Evolutionary conservation across 2,888 invertebrate genomes (phyloP), one percentile per base, ranked within the genome.

Genomic region (Drosophila suboccidentalis): DNA sequence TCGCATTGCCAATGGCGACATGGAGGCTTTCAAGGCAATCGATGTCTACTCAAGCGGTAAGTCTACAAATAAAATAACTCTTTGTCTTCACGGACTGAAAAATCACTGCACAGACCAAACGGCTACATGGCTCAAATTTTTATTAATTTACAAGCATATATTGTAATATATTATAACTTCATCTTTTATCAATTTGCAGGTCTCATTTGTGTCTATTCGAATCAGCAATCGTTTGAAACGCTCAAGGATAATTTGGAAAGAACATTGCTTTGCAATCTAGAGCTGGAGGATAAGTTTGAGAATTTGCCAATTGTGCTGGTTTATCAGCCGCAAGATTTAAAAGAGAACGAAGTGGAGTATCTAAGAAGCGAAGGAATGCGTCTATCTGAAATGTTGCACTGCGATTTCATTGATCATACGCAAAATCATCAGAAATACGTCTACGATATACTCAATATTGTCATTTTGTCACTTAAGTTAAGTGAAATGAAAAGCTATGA

Each of bases 251-350:
- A 97, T 92, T 94, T 99, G 77, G 97, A 98, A 92, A 97, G 98
- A 92, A 98, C 98, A 3, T 94, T 98, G 29, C 93, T 98, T 10
- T 96, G 97, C 17, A 98, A 98, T 94, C 94, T 98, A 65, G 97
- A 97, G 90, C 96, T 97, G 85, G 97, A 98, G 90, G 98, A 98
- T 90, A 96, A 97, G 88, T 97, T 98, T 92, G 97, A 97, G 93
- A 92, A 96, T 72, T 93, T 98, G 78, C 98, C 98, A 2, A 95
- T 98, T 89, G 97, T 98, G 50, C 95, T 98, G 85, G 95, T 98
- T 93, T 97, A 98, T 92, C 96, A 97, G 29, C 97, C 93, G 59
- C 93, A 97, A 91, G 97, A 98, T 92, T 94, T 96, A 13, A 95
- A 97, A 91, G 97, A 98, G 92, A 96, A 96, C 87, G 98, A 97